These are phyloP conservation scores for Rhabditophanes sp. DNA, from an alignment of 2,888 invertebrate genomes.

Conservation along the genomic window DNA sequence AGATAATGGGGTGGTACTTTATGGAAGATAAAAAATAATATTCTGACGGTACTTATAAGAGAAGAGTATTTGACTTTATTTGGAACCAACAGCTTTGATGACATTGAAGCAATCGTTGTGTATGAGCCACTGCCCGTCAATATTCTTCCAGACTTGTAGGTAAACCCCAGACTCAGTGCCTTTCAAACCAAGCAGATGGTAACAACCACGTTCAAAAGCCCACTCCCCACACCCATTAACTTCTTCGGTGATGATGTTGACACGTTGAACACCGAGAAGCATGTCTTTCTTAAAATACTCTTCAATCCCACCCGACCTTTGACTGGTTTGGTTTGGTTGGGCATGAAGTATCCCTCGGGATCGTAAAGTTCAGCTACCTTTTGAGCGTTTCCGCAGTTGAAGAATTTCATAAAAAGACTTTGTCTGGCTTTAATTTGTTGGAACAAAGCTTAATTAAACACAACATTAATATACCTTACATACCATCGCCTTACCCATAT, in stretches of 20 bases:
- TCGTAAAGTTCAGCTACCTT: slow-evolving; percentile 32
- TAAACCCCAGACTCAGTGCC: slow-evolving; percentile 43
- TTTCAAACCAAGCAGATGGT: slow-evolving; percentile 39
- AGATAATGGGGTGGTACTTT: too few relatives aligned
- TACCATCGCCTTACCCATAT: slow-evolving; percentile 20
- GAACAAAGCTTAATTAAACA: slow-evolving; percentile 33
- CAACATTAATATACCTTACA: slow-evolving; percentile 8
- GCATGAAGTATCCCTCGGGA: slow-evolving; percentile 43
- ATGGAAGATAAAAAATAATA: too few relatives aligned
- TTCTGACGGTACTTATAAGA: too few relatives aligned
- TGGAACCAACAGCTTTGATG: slow-evolving; percentile 40
- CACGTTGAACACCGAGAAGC: slow-evolving; percentile 42
- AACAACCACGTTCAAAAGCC: slow-evolving; percentile 44
- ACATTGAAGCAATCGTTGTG: slow-evolving; percentile 45
- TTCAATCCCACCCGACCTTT: slow-evolving; percentile 42
- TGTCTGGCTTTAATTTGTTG: slow-evolving; percentile 44
- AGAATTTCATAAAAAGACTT: slow-evolving; percentile 40
- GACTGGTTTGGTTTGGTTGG: slow-evolving; percentile 38
- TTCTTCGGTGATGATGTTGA: slow-evolving; percentile 43
- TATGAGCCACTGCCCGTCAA: slow-evolving; percentile 42
- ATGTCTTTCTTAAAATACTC: slow-evolving; percentile 43
- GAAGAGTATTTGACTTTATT: too few relatives aligned
- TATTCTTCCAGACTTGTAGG: slow-evolving; percentile 38
- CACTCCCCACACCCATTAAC: slow-evolving; percentile 41
- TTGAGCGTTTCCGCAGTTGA: slow-evolving; percentile 39